phyloP scores from a whole-genome alignment of 2,888 invertebrate species.

The Drosophila greeni region DNA sequence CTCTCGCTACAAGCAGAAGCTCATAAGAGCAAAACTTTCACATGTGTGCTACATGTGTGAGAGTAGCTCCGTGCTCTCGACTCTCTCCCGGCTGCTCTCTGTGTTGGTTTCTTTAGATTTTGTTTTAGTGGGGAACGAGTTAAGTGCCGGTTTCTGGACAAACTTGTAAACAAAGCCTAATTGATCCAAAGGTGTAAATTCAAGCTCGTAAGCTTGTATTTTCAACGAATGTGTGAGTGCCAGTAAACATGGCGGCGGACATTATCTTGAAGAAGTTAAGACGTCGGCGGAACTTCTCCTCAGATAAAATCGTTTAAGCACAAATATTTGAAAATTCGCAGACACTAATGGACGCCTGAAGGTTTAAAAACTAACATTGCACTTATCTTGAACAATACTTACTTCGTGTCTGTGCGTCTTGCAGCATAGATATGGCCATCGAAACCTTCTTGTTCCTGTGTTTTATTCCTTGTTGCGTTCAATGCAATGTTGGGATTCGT shows the following conservation, averaged over 20 bases:
- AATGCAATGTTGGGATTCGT: slow-evolving; percentile 33
- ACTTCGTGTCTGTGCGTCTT: slow-evolving; percentile 79
- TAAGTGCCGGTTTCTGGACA: slow-evolving; percentile 60
- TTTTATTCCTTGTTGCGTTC: slow-evolving; percentile 11
- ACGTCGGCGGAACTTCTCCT: slow-evolving; percentile 33
- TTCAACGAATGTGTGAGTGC: slow-evolving; percentile 1
- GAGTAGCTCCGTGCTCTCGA: slow-evolving; percentile 7
- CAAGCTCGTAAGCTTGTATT: slow-evolving; percentile 18
- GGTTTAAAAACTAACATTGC: neutral
- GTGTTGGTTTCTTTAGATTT: slow-evolving; percentile 32
- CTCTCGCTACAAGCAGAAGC: slow-evolving; percentile 20
- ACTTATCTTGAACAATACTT: slow-evolving; percentile 47
- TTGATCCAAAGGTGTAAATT: slow-evolving; percentile 33
- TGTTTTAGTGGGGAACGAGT: slow-evolving; percentile 70
- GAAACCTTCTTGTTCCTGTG: slow-evolving; percentile 25
- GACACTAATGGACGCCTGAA: neutral
- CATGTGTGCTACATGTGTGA: slow-evolving; percentile 33
- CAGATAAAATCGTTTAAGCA: neutral
- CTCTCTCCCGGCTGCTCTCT: slow-evolving; percentile 21
- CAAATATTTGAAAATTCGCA: neutral
- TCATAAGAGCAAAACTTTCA: slow-evolving; percentile 25
- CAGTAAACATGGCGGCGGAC: slow-evolving; percentile 60
- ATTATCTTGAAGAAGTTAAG: slow-evolving; percentile 54
- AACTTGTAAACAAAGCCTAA: slow-evolving; percentile 71
- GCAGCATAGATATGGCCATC: slow-evolving; percentile 78